Conservation (phyloP, 2,888 invertebrate genomes). For the Drosophila nr. fundita region DNA sequence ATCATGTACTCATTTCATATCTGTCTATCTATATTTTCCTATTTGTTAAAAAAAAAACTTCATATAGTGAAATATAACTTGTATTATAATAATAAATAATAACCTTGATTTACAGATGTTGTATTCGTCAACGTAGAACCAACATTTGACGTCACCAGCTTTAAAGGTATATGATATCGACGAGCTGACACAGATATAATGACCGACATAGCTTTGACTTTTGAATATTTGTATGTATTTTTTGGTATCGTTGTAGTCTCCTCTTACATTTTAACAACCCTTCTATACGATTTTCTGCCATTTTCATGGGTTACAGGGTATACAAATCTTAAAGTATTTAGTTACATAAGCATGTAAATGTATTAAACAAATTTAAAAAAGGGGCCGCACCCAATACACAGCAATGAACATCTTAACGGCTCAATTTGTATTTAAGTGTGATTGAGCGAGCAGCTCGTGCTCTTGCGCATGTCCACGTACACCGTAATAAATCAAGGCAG, state of each 20-base stretch:
- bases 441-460: constrained; percentile 10
- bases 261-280: background rate
- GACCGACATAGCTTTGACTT: background rate
- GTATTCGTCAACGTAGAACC: background rate
- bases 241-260: background rate
- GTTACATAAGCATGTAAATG: background rate
- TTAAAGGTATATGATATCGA: background rate
- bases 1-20: background rate
- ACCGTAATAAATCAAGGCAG: background rate
- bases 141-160: background rate
- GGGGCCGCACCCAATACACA: constrained; percentile 6
- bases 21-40: background rate
- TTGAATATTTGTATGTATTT: background rate
- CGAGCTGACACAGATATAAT: background rate
- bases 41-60: background rate
- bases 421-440: constrained; percentile 20
- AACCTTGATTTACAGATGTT: background rate
- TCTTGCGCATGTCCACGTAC: constrained; percentile 1
- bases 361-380: constrained; percentile 10
- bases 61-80: background rate
- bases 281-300: too few relatives aligned
- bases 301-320: background rate
- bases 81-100: background rate
- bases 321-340: background rate
- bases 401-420: constrained; percentile 5